Evolutionary conservation across 2,888 invertebrate genomes (phyloP).

Genomic region (Glyphotaelius pellucidus): DNA sequence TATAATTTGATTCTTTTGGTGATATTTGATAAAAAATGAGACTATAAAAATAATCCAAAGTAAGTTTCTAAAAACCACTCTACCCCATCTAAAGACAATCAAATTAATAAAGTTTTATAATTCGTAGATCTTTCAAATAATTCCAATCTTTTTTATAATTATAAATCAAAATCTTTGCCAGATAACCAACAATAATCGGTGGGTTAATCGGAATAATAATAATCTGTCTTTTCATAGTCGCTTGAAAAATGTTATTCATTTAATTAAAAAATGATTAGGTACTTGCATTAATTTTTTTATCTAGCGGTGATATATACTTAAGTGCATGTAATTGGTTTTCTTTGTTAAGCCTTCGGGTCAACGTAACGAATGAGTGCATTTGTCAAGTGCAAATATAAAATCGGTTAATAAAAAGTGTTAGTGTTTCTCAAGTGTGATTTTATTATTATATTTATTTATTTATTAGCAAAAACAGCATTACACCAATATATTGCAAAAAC

Average conservation of each 20-base stretch:
- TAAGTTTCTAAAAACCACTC: too few relatives aligned
- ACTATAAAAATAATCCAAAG: too few relatives aligned
- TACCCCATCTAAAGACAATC: too few relatives aligned
- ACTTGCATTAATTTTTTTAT: not conserved
- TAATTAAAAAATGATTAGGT: not conserved
- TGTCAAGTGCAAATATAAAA: not conserved
- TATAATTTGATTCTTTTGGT: too few relatives aligned
- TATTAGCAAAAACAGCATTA: too few relatives aligned
- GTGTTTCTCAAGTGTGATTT: not conserved
- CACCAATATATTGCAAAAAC: too few relatives aligned
- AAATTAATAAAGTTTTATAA: not conserved
- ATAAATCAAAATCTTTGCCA: not conserved
- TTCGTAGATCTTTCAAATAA: not conserved
- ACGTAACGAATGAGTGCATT: not conserved
- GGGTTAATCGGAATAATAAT: not conserved
- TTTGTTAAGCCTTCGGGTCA: conserved; percentile 23
- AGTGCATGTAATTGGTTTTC: not conserved
- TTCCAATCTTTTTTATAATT: not conserved
- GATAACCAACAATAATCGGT: not conserved
- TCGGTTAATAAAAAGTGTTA: not conserved
- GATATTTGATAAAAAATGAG: too few relatives aligned
- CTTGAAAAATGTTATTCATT: not conserved
- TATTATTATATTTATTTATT: not conserved
- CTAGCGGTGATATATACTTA: not conserved
- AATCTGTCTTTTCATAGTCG: not conserved